phyloP scores from a whole-genome alignment of 2,113 vertebrate species.

The Balaenoptera acutorostrata region DNA sequence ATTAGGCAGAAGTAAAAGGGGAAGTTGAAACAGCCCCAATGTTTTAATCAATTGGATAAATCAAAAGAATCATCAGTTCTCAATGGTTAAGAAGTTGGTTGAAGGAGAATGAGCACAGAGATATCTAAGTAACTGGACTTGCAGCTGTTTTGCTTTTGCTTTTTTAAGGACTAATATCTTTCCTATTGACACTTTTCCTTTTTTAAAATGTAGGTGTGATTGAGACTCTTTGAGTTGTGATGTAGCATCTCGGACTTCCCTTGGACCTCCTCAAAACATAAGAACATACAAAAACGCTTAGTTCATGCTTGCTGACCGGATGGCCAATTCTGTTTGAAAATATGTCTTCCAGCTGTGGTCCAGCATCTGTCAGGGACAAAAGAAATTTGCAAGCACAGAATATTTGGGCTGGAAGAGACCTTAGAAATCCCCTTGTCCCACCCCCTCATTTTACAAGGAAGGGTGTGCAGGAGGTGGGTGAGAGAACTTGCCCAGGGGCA shows the following conservation, averaged over 20 bases:
- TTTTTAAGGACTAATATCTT: background rate
- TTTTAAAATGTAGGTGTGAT: background rate
- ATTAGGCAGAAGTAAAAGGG: background rate
- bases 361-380: background rate
- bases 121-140: background rate
- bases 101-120: background rate
- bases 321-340: background rate
- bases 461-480: rapidly evolving
- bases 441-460: background rate
- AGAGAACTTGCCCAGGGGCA: rapidly evolving
- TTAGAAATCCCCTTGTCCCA: background rate
- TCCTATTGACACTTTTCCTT: background rate
- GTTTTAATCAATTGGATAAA: background rate
- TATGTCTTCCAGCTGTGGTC: background rate
- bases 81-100: background rate
- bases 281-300: background rate
- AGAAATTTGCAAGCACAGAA: background rate
- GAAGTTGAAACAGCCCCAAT: background rate
- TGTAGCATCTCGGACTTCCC: background rate
- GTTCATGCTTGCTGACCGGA: background rate
- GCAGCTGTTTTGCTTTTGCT: background rate
- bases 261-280: background rate
- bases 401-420: background rate
- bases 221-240: background rate
- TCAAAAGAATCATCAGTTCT: background rate